phyloP scores from a whole-genome alignment of 2,113 vertebrate genomes.

The Gopherus flavomarginatus region DNA sequence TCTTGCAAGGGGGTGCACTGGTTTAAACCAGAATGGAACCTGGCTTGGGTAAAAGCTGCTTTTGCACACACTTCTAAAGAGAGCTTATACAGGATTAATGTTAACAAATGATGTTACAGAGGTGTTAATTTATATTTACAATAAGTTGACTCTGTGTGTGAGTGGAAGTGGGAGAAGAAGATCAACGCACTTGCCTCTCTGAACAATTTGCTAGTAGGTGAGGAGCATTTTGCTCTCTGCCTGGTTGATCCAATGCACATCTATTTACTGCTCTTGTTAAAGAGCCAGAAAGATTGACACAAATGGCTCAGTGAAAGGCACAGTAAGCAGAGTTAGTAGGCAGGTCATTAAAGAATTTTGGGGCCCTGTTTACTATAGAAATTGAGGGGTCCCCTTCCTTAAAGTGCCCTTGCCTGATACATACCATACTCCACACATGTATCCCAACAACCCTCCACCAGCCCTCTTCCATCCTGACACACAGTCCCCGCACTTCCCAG shows the following conservation, averaged over 20 bases:
- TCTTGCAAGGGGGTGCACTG: no score
- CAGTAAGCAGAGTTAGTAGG: fast-evolving
- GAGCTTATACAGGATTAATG: fast-evolving
- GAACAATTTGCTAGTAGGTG: neutral
- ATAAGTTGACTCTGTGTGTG: neutral
- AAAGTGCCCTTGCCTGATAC: no score
- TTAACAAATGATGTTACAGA: neutral
- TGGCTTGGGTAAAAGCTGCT: neutral
- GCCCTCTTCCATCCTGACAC: no score
- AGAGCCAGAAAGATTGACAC: neutral
- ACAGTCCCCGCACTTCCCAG: no score
- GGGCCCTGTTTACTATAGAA: no score
- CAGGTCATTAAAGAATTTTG: no score
- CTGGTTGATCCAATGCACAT: neutral
- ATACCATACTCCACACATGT: no score
- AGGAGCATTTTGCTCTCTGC: neutral
- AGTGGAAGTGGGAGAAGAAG: neutral
- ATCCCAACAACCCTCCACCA: no score
- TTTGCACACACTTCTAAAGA: neutral
- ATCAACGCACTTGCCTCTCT: neutral
- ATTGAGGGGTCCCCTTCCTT: no score
- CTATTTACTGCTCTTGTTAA: neutral
- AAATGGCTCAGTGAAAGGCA: neutral
- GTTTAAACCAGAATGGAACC: no score
- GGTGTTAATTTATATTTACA: neutral